These are phyloP conservation scores for Pegoplata infirma DNA, from an alignment of 2,888 invertebrate genomes.

Conservation along the genomic window DNA sequence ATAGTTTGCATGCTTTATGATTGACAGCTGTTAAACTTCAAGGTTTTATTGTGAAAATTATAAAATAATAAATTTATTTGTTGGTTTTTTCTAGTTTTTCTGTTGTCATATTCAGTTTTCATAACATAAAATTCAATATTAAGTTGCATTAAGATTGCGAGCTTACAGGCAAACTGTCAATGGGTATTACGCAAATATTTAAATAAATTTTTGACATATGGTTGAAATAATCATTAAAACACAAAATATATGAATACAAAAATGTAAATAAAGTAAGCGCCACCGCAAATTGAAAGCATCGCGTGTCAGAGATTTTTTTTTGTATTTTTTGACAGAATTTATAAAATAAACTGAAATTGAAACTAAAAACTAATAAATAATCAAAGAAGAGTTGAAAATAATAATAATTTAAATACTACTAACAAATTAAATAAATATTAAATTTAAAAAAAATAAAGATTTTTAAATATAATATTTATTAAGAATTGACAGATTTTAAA, in stretches of 20 bases:
- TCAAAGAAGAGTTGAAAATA: too few relatives aligned
- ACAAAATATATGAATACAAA: background rate
- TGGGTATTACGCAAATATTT: background rate
- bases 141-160: conserved; percentile 2
- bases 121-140: too few relatives aligned
- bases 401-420: too few relatives aligned
- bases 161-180: background rate
- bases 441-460: too few relatives aligned
- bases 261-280: background rate
- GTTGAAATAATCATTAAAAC: background rate
- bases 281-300: conserved; percentile 13
- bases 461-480: too few relatives aligned
- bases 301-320: conserved; percentile 14
- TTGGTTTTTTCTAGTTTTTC: background rate
- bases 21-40: conserved; percentile 36
- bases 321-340: too few relatives aligned
- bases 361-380: too few relatives aligned
- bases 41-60: conserved; percentile 19
- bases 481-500: too few relatives aligned
- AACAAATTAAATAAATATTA: too few relatives aligned
- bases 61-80: conserved; percentile 13
- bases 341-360: too few relatives aligned
- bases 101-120: conserved; percentile 10
- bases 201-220: conserved; percentile 1
- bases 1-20: conserved; percentile 37